Evolutionary conservation across 2,797 vertebrate species (phyloP), one percentile per base, ranked within the genome.

Genomic region (Momotus momota): DNA sequence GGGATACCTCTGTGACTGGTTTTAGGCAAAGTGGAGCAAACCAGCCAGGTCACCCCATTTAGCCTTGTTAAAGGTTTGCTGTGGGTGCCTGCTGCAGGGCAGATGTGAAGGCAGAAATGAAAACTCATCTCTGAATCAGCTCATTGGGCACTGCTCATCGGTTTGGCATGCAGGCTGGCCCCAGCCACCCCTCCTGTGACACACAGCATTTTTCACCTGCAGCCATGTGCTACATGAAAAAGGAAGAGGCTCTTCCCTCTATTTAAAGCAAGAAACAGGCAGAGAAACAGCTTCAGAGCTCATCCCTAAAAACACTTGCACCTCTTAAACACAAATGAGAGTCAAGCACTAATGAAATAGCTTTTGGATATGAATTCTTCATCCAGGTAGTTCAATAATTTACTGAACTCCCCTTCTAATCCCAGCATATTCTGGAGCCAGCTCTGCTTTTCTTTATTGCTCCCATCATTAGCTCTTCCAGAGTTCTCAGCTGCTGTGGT

Each of bases 101-200:
- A 2, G 12, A 3, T 49, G 35, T 12, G 31, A 27, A 35, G 48
- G 14, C 33, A 83, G 40, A 65, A 84, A 38, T 1, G 9, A 48
- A 86, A 95, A 19, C 43, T 35, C 26, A 14, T 26, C 27, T 72
- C 54, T 74, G 57, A 81, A 49, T 1, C 4, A 33, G 61, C 18
- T 67, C 1, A 0, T 21, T 0, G 1, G 20, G 65, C 0, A 0
- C 71, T 80, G 78, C 52, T 73, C 0, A 0, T 45, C 5, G 0
- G 27, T 40, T 85, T 2, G 3, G 45, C 5, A 0, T 2, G 18
- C 33, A 45, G n/a, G 8, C 43, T 46, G 65, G 14, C 38, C 40
- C 64, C 72, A 61, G 45, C 12, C 1, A 1, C 29, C 70, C 45
- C 35, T 40, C 14, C 29, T 0, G 0, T 1, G 8, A 43, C 35